Conservation (phyloP, 2,113 vertebrate genomes). For the Mesembrinibis cayennensis region DNA sequence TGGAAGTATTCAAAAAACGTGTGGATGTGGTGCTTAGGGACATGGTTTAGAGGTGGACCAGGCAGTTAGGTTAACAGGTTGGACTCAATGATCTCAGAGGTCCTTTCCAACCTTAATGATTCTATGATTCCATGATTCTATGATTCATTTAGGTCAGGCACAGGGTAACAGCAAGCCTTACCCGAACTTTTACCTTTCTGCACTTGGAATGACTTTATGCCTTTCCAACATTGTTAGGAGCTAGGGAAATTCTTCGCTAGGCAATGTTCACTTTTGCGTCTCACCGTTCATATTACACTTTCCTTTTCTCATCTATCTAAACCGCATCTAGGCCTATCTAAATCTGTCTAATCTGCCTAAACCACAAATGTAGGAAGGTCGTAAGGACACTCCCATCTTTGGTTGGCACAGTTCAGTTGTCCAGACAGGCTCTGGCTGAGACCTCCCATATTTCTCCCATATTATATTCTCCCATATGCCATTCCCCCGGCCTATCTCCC, state of each 20-base stretch:
- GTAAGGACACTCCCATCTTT: too few species aligned
- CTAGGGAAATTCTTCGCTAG: not conserved
- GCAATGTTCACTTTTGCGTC: not conserved
- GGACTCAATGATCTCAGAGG: too few species aligned
- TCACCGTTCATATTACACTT: not conserved
- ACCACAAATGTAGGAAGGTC: not conserved
- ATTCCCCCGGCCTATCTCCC: accelerated
- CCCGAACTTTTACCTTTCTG: not conserved
- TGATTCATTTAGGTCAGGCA: not conserved
- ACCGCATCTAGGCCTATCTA: not conserved
- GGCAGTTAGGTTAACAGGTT: too few species aligned
- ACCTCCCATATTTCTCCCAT: accelerated
- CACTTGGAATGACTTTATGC: not conserved
- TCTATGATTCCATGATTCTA: too few species aligned
- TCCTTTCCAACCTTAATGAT: too few species aligned
- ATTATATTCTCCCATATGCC: accelerated
- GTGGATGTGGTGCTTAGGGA: too few species aligned
- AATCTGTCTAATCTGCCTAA: not conserved
- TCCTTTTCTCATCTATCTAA: not conserved
- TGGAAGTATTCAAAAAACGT: not conserved
- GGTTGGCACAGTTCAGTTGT: not conserved
- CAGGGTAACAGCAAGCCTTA: not conserved
- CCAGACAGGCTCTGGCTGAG: not conserved
- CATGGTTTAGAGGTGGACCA: too few species aligned
- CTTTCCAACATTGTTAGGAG: not conserved